Percentiles rank a stretch among this genome's conserved stretches.
Conservation (phyloP, 37 sponge, comb jelly and placozoan genomes). For the Theonella swinhoei region DNA sequence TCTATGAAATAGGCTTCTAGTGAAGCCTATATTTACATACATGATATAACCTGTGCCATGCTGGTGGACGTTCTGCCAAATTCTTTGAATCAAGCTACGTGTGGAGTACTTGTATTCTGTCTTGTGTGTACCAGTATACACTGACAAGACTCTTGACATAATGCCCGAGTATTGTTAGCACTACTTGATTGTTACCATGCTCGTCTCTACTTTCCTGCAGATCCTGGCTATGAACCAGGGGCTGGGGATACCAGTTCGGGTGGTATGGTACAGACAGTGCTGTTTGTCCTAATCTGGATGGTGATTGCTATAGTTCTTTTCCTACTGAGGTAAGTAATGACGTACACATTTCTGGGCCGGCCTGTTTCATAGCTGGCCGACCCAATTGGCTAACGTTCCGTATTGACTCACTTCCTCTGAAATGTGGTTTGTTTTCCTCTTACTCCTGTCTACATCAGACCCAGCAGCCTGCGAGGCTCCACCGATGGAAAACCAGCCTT, state of each 20-base stretch:
- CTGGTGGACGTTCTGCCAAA: too few relatives aligned
- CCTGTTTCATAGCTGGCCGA: not conserved
- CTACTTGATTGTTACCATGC: too few relatives aligned
- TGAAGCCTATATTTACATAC: too few relatives aligned
- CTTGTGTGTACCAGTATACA: too few relatives aligned
- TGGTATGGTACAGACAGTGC: not conserved
- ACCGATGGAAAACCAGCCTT: not conserved
- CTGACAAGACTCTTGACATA: too few relatives aligned
- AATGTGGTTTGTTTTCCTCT: not conserved
- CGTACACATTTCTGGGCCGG: too few relatives aligned
- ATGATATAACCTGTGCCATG: too few relatives aligned
- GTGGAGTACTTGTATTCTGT: too few relatives aligned
- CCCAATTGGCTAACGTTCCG: not conserved
- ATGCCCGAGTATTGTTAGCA: too few relatives aligned
- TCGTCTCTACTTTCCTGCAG: not conserved
- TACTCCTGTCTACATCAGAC: constrained; percentile 7
- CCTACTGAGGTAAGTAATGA: constrained; percentile 50
- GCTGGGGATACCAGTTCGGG: not conserved
- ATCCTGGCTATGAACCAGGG: constrained; percentile 35
- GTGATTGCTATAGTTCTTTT: constrained; percentile 52
- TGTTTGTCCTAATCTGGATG: constrained; percentile 50
- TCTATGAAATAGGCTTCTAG: too few relatives aligned
- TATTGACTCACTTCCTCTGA: not conserved
- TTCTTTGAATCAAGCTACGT: too few relatives aligned
- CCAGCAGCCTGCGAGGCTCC: constrained; percentile 28